Base-by-base conservation (phyloP, 1,140 invertebrate species). In the Drosophila sproati region DNA sequence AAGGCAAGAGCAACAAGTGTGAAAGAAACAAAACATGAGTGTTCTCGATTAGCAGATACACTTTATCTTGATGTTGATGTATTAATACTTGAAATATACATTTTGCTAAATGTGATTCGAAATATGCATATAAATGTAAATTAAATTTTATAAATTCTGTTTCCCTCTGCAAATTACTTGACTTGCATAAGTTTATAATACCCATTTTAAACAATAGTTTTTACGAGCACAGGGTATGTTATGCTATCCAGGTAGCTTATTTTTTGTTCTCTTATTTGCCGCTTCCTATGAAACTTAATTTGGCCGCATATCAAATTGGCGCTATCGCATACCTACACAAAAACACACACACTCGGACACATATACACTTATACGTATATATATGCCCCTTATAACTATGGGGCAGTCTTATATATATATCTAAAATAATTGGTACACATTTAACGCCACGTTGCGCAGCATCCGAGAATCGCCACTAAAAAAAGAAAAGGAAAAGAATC, bases 201-300 rank as follows among this genome's bases (percentile, higher is more conserved):
- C 10, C 39, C 10, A 43, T 43, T 43, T n/a, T n/a, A 20, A 20
- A 4, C 10, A 43, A n/a, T 39, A 8, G 37, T n/a, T 41, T 41
- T 10, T 43, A 43, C 4, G n/a, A 4, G n/a, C 10, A 43, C 10
- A 43, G 39, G 39, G 39, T 43, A 43, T 41, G n/a, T n/a, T 10
- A n/a, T n/a, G 39, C 39, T 74, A 37, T 45, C 51, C 72, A 74
- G 66, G 72, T 74, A 70, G 57, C 51, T 50, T 50, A 47, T 52
- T 76, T 45, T 52, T 69, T 32, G 73, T 52, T 55, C 67, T 56
- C 32, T 72, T 66, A 60, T 29, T 31, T 37, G 41, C 31, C 48
- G 47, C 73, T 88, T 88, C 86, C 86, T 89, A 80, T 77, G 86
- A 89, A 89, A 86, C 81, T 86, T 89, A 89, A 85, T 89, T 90